Evolutionary conservation across 2,888 invertebrate species (phyloP), one percentile per base, ranked within the genome.

Genomic region (Pilophorus perplexus): DNA sequence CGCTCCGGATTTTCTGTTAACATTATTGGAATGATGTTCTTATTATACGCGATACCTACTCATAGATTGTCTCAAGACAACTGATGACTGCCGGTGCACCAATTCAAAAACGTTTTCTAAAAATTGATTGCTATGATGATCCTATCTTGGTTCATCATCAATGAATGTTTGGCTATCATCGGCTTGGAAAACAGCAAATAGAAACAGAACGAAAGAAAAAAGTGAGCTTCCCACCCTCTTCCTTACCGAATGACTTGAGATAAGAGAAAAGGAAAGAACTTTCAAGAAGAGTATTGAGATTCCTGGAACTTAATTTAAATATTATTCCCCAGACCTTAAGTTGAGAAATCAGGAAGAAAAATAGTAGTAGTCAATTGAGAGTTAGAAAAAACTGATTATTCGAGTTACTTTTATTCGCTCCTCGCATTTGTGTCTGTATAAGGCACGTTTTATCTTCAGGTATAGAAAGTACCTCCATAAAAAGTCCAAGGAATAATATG

Each of bases 301-400:
- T 52, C 52, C 52, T 28, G 52, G 16, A 52, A 28, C 52, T 52
- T 16, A 52, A 52, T 52, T 52, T 52, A 28, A 52, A 52, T 52
- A 52, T 52, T 28, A 52, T 52, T 52, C 28, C 52, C 52, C 16
- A 12, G 20, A 18, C 52, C 52, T 14, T 27, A 52, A 52, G 28
- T 16, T 27, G 52, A 28, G 28, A 28, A 52, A 28, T 12, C 33
- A 28, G 27, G 52, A 27, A 52, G 52, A 52, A 28, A 52, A 52
- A 52, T n/a, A n/a, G n/a, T 27, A n/a, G 28, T 28, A 28, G 52
- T 52, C 52, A 18, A 28, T 52, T 20, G 16, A 52, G 33, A n/a
- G n/a, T n/a, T n/a, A n/a, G n/a, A n/a, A n/a, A n/a, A n/a, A n/a
- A n/a, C n/a, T n/a, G n/a, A n/a, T n/a, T n/a, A n/a, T n/a, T n/a